These are phyloP conservation scores for Caerostris darwini DNA, from an alignment of 1,140 invertebrate species.

Conservation along the genomic window DNA sequence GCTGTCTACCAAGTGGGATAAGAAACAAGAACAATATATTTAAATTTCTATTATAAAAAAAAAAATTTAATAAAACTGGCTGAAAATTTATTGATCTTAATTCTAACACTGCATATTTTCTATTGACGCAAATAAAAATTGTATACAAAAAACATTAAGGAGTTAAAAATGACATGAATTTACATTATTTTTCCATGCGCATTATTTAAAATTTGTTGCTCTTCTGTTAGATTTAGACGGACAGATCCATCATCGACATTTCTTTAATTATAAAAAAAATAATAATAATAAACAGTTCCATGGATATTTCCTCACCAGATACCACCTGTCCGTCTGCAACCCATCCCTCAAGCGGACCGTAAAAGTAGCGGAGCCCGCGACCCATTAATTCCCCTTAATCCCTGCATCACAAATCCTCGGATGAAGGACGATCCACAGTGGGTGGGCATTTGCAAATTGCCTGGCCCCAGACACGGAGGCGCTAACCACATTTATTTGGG, in stretches of 20 bases:
- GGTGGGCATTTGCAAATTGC: constrained; percentile 48
- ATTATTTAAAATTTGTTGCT: too few species aligned
- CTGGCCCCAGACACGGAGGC: constrained; percentile 5
- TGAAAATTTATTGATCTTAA: too few species aligned
- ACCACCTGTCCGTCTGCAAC: constrained; percentile 16
- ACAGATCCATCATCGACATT: neutral
- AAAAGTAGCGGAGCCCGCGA: neutral
- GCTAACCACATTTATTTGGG: constrained; percentile 62
- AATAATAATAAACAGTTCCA: neutral
- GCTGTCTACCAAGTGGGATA: too few species aligned
- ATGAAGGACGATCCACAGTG: constrained; percentile 56
- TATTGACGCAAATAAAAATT: too few species aligned
- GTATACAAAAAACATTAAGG: too few species aligned
- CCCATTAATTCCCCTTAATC: constrained; percentile 66
- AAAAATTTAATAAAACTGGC: too few species aligned
- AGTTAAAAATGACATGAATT: too few species aligned
- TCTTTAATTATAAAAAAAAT: neutral
- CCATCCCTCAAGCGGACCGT: constrained; percentile 20
- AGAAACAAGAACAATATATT: too few species aligned
- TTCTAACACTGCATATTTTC: too few species aligned
- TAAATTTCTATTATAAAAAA: too few species aligned
- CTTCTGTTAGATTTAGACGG: too few species aligned
- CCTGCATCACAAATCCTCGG: constrained; percentile 30
- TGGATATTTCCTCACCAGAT: neutral
- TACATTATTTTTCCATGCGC: too few species aligned